These are phyloP conservation scores for Drosophila putrida DNA, from an alignment of 2,888 invertebrate genomes.

Conservation along the genomic window DNA sequence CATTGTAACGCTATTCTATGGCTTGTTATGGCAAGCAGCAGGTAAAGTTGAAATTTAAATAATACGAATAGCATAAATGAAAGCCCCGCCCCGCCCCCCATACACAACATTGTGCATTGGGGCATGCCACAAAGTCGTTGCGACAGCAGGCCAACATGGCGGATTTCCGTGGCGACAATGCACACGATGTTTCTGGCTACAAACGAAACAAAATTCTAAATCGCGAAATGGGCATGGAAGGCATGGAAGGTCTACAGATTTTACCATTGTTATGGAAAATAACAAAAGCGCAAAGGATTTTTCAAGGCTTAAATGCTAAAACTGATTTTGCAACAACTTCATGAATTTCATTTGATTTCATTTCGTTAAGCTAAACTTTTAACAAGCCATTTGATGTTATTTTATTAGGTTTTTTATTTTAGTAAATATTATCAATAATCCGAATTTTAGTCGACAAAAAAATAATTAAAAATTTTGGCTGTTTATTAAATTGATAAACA, in stretches of 20 bases:
- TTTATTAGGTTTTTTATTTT: too few relatives aligned
- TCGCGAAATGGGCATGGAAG: not conserved
- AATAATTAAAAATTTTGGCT: too few relatives aligned
- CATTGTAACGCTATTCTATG: slow-evolving; percentile 66
- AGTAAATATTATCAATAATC: too few relatives aligned
- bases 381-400: too few relatives aligned
- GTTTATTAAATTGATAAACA: too few relatives aligned
- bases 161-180: slow-evolving; percentile 79
- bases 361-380: too few relatives aligned
- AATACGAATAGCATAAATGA: slow-evolving; percentile 43
- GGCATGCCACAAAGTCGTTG: slow-evolving; percentile 50
- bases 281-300: slow-evolving; percentile 19
- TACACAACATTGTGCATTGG: slow-evolving; percentile 60
- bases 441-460: too few relatives aligned
- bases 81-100: slow-evolving; percentile 1
- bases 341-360: slow-evolving; percentile 31
- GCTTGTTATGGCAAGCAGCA: slow-evolving; percentile 48
- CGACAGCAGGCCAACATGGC: slow-evolving; percentile 72
- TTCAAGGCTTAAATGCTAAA: slow-evolving; percentile 9
- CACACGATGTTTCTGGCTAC: slow-evolving; percentile 26
- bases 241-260: not conserved
- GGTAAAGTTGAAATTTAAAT: slow-evolving; percentile 60
- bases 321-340: slow-evolving; percentile 21
- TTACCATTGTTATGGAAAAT: slow-evolving; percentile 32
- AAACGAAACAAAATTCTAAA: slow-evolving; percentile 9